A percentile compares a stretch with the other conserved stretches of the same genome.
Evolutionary conservation across 2,113 vertebrate species (phyloP).

Genomic region (Carassius gibelio): DNA sequence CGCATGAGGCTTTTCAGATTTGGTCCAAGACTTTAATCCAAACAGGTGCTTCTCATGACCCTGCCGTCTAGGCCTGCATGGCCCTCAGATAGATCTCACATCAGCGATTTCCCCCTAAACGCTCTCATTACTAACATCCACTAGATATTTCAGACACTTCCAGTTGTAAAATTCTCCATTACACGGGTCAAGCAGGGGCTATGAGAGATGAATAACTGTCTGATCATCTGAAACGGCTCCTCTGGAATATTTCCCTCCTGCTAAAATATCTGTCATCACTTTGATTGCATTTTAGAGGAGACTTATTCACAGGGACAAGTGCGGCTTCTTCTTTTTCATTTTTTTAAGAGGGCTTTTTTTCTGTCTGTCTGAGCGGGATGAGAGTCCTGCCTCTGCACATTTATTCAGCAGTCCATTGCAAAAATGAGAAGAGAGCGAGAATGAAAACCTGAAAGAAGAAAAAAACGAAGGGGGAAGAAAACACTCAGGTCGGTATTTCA

Average conservation of each 20-base stretch:
- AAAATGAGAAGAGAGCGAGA: conserved; percentile 59
- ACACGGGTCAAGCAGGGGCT: conserved; percentile 83
- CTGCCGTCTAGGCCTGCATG: background rate
- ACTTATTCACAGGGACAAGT: conserved; percentile 79
- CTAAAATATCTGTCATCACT: conserved; percentile 76
- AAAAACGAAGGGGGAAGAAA: conserved; percentile 51
- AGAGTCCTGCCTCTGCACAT: conserved; percentile 82
- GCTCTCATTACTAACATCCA: conserved; percentile 71
- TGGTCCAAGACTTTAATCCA: background rate
- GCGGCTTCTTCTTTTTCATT: conserved; percentile 66
- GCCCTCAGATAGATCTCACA: conserved; percentile 39
- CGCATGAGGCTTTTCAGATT: too few relatives aligned
- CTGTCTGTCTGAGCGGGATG: conserved; percentile 59
- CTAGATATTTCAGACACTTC: conserved; percentile 79
- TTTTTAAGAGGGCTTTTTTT: conserved; percentile 34
- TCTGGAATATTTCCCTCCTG: conserved; percentile 75
- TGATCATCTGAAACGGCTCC: conserved; percentile 61
- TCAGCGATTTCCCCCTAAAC: conserved; percentile 52
- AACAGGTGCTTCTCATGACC: conserved; percentile 46
- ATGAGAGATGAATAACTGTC: conserved; percentile 78
- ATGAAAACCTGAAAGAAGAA: conserved; percentile 43
- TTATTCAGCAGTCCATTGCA: conserved; percentile 82
- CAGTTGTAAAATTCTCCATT: conserved; percentile 77
- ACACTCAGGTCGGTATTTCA: too few relatives aligned
- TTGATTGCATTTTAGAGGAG: conserved; percentile 84